Conservation (phyloP, 2,888 invertebrate genomes). For the Pseudolycoriella hygida region DNA sequence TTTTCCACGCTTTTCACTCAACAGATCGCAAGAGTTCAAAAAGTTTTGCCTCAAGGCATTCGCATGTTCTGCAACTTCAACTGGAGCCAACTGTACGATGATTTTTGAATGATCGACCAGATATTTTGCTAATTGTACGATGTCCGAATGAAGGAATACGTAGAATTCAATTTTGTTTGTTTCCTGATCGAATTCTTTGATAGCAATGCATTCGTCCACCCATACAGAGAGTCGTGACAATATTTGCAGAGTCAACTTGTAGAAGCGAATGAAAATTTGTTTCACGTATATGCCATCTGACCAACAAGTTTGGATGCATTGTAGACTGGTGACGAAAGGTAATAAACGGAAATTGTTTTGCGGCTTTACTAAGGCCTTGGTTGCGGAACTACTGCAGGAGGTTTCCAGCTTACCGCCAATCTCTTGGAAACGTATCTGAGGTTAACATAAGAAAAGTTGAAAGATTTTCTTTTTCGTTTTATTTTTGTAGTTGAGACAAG, state of each 20-base stretch:
- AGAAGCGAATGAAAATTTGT: constrained; percentile 66
- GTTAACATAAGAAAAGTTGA: background rate
- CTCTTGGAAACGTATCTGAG: constrained; percentile 69
- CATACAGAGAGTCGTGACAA: constrained; percentile 64
- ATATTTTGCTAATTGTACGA: background rate
- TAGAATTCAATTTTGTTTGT: constrained; percentile 3
- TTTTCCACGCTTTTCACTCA: background rate
- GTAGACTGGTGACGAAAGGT: background rate
- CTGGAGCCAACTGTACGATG: background rate
- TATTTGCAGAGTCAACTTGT: constrained; percentile 75
- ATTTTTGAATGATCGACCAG: background rate
- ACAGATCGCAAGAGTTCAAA: constrained; percentile 1
- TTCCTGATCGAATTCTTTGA: constrained; percentile 7
- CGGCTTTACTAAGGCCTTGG: constrained; percentile 12
- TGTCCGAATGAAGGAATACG: constrained; percentile 1
- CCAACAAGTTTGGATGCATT: constrained; percentile 50
- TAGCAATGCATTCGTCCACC: constrained; percentile 29
- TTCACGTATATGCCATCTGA: constrained; percentile 58
- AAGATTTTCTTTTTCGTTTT: background rate
- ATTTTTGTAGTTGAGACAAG: no score
- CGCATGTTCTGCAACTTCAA: background rate
- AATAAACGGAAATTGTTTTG: background rate
- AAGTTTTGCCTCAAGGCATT: constrained; percentile 4
- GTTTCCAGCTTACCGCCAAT: constrained; percentile 47
- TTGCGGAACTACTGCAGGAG: constrained; percentile 18